phyloP scores from a whole-genome alignment of 2,113 vertebrate species.

The Heptranchias perlo region DNA sequence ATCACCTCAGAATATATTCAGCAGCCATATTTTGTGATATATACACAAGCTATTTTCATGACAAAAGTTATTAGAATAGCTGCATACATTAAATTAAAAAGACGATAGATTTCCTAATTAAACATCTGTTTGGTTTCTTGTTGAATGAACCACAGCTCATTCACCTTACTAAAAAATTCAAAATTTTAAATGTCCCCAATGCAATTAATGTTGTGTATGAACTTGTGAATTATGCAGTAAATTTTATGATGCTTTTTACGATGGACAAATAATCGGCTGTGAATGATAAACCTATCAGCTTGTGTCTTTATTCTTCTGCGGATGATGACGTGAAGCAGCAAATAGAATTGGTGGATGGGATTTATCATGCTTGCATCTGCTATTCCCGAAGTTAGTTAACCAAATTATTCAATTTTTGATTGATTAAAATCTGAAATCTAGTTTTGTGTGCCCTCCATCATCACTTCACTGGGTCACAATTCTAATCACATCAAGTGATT shows the following conservation, averaged over 20 bases:
- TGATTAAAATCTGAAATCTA: neutral
- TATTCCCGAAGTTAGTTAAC: neutral
- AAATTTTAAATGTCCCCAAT: neutral
- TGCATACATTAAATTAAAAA: neutral
- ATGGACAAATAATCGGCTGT: neutral
- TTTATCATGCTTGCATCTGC: neutral
- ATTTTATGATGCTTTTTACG: neutral
- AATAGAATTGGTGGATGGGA: neutral
- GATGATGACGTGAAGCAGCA: neutral
- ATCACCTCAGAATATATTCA: neutral
- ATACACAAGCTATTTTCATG: neutral
- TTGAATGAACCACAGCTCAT: neutral
- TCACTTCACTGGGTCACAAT: neutral
- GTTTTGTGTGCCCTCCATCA: neutral
- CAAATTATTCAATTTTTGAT: neutral
- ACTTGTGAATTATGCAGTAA: neutral
- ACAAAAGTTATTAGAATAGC: neutral
- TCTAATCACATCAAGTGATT: neutral
- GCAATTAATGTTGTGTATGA: neutral
- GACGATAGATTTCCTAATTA: neutral
- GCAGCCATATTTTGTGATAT: neutral
- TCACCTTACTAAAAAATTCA: neutral
- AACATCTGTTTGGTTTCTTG: neutral
- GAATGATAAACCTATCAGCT: neutral
- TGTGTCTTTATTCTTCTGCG: neutral